Evolutionary conservation across 1,140 invertebrate genomes (phyloP).

Genomic region (Saccostrea glomerata): DNA sequence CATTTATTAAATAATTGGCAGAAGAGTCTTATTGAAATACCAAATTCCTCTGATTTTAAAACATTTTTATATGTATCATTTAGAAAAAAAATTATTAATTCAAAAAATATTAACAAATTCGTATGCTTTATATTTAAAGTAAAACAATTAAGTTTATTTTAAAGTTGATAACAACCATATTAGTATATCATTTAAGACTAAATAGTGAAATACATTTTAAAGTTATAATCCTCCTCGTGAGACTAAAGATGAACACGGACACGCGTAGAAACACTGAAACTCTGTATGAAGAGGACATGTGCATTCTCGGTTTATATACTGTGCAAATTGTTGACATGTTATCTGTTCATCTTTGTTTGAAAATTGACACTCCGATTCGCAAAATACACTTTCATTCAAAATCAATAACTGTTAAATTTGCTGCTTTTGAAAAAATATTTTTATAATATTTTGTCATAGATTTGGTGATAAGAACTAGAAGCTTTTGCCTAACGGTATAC

Average conservation of each 20-base stretch:
- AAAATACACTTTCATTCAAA: not conserved
- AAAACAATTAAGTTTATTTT: too few relatives aligned
- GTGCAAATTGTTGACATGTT: not conserved
- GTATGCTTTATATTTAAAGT: too few relatives aligned
- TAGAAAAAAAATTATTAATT: not conserved
- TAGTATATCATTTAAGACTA: not conserved
- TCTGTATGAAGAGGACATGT: not conserved
- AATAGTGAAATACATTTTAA: not conserved
- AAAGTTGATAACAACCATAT: too few relatives aligned
- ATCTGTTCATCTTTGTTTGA: not conserved
- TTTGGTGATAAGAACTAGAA: not conserved
- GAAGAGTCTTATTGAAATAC: not conserved
- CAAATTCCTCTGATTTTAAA: not conserved
- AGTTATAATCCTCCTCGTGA: not conserved
- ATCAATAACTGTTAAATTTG: conserved; percentile 11
- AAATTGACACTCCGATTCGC: not conserved
- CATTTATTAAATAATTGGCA: not conserved
- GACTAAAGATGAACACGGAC: not conserved
- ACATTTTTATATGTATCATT: not conserved
- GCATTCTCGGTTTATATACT: not conserved
- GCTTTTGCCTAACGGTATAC: conserved; percentile 5
- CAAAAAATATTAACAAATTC: too few relatives aligned
- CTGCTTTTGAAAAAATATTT: conserved; percentile 7
- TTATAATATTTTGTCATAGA: not conserved
- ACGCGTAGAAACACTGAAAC: not conserved